A percentile compares a stretch with the other conserved stretches of the same genome.
phyloP scores from a whole-genome alignment of 2,888 invertebrate species.

The Drosophila fulvimacula region DNA sequence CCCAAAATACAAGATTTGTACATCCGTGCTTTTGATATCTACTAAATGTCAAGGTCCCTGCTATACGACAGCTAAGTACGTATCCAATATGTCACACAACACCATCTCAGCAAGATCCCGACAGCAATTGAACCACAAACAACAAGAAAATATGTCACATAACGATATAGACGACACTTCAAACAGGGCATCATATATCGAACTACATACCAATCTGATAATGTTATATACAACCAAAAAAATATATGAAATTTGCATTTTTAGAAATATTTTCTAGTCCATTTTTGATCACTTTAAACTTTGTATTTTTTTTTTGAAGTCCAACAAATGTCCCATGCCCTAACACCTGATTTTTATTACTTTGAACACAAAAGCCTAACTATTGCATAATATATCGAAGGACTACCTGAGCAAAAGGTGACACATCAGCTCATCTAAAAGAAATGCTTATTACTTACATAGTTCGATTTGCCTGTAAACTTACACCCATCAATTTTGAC shows the following conservation, averaged over 20 bases:
- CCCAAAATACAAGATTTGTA: slow-evolving; percentile 49
- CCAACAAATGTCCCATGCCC: slow-evolving; percentile 66
- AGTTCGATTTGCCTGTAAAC: slow-evolving; percentile 53
- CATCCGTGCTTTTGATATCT: slow-evolving; percentile 81
- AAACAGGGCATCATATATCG: slow-evolving; percentile 14
- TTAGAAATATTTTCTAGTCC: slow-evolving; percentile 22
- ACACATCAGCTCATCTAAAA: slow-evolving; percentile 75
- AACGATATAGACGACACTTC: slow-evolving; percentile 10
- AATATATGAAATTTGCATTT: slow-evolving; percentile 17
- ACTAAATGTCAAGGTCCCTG: slow-evolving; percentile 71
- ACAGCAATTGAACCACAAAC: not conserved
- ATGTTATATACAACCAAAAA: slow-evolving; percentile 17
- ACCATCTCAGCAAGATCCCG: slow-evolving; percentile 5
- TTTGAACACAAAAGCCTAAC: slow-evolving; percentile 64
- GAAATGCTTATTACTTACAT: slow-evolving; percentile 71
- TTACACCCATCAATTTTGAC: slow-evolving; percentile 35
- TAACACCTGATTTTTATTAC: slow-evolving; percentile 68
- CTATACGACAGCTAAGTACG: slow-evolving; percentile 50
- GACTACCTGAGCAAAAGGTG: slow-evolving; percentile 73
- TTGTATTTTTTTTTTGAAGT: slow-evolving; percentile 31
- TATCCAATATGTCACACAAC: slow-evolving; percentile 18
- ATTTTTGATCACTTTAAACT: slow-evolving; percentile 5
- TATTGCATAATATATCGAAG: slow-evolving; percentile 47
- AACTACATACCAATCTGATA: slow-evolving; percentile 9
- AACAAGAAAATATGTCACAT: not conserved